These are phyloP conservation scores for Prunella strophiata DNA, from an alignment of 2,797 vertebrate genomes.

Conservation along the genomic window DNA sequence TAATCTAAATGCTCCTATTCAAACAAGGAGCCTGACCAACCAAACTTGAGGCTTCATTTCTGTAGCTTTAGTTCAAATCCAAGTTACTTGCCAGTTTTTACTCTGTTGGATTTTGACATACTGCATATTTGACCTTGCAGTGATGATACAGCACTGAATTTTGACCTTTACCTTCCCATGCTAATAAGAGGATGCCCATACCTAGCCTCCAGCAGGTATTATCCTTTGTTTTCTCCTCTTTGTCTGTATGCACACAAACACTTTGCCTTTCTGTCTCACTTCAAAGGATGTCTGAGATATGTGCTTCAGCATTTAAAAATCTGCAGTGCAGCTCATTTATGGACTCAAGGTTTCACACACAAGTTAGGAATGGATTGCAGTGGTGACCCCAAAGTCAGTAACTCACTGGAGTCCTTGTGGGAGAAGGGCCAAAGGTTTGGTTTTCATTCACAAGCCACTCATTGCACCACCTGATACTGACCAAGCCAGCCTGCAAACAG, in stretches of 20 bases:
- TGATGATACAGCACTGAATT: neutral
- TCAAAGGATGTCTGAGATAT: neutral
- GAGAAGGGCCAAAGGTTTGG: neutral
- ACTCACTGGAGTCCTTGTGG: neutral
- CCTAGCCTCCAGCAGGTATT: neutral
- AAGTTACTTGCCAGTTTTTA: neutral
- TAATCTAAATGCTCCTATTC: neutral
- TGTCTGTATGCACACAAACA: neutral
- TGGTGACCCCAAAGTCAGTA: neutral
- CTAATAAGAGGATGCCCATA: neutral
- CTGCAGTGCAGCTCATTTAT: neutral
- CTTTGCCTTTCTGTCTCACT: neutral
- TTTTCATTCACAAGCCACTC: neutral
- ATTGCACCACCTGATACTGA: neutral
- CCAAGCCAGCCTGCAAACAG: neutral
- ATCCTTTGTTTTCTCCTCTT: neutral
- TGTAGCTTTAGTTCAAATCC: neutral
- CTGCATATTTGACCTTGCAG: neutral
- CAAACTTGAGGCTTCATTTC: neutral
- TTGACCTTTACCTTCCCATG: neutral
- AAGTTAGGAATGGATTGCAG: neutral
- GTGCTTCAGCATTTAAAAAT: neutral
- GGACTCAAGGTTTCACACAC: neutral
- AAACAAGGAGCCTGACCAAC: neutral
- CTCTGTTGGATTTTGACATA: neutral